phyloP scores from a whole-genome alignment of 2,797 vertebrate species.

The Acanthopagrus latus region DNA sequence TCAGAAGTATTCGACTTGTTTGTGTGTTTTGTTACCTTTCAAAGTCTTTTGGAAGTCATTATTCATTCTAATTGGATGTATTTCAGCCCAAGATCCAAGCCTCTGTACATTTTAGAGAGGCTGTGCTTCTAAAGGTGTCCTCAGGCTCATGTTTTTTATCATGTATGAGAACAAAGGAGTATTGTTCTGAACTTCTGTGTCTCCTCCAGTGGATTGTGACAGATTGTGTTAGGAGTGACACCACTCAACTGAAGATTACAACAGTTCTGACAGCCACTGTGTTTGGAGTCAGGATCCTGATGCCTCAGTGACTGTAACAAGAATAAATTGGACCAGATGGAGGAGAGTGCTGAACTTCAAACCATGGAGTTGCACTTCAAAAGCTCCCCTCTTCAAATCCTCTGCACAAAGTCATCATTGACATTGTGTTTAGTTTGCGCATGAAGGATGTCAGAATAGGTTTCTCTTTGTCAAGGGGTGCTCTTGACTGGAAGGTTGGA shows the following conservation, averaged over 20 bases:
- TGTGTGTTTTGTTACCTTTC: constrained; percentile 34
- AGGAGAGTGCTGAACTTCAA: constrained; percentile 66
- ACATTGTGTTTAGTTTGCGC: constrained; percentile 64
- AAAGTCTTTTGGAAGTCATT: constrained; percentile 48
- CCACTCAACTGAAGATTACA: constrained; percentile 68
- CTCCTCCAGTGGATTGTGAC: constrained; percentile 64
- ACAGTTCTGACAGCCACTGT: constrained; percentile 58
- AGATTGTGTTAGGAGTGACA: constrained; percentile 70
- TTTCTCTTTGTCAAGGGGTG: constrained; percentile 55
- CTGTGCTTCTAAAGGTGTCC: constrained; percentile 22
- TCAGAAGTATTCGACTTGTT: constrained; percentile 13
- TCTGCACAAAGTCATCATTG: constrained; percentile 64
- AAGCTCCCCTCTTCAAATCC: constrained; percentile 62
- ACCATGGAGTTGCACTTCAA: constrained; percentile 70
- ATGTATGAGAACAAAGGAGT: constrained; percentile 44
- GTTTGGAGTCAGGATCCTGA: constrained; percentile 66
- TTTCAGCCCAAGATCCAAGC: constrained; percentile 18
- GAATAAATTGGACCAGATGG: constrained; percentile 70
- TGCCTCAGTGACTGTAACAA: constrained; percentile 66
- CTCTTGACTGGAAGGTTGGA: constrained; percentile 49
- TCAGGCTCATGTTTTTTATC: constrained; percentile 52
- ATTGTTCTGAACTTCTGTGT: constrained; percentile 49
- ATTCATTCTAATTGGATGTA: constrained; percentile 28
- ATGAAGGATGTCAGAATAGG: constrained; percentile 57
- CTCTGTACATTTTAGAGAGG: constrained; percentile 33